Evolutionary conservation across 2,113 vertebrate species (phyloP), one percentile per base, ranked within the genome.

Genomic region (Chascanopsetta lugubris): DNA sequence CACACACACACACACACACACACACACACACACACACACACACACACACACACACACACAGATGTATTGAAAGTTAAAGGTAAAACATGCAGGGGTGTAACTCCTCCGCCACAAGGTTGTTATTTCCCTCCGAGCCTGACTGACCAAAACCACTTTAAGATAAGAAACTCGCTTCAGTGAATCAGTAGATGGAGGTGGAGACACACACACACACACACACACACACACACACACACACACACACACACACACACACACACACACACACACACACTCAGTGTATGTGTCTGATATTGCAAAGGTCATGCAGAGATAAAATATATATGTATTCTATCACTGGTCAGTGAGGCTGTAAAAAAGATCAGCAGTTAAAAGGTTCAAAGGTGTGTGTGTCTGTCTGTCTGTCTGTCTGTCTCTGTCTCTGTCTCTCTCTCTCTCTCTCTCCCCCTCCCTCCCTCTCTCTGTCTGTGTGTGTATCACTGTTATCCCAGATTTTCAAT

Each of bases 81-180:
- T 57, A 1, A 24, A 47, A 53, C n/a, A n/a, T n/a, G n/a, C n/a
- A n/a, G n/a, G n/a, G n/a, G n/a, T n/a, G n/a, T n/a, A n/a, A n/a
- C n/a, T n/a, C n/a, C 40, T n/a, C 62, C 40, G 36, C 45, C 43
- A 48, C 40, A 29, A 46, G 55, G 58, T 50, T 63, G 53, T 50
- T 46, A 56, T 69, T 73, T 56, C 18, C 64, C 24, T 51, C 47
- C 30, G 55, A 58, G 56, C 45, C 64, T 29, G 63, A 56, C 18
- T 51, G 73, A 69, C 64, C 69, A 70, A 70, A 73, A 61, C 50
- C 48, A 70, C 66, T 77, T 74, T 25, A n/a, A 66, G 79, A 74
- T 82, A 74, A 62, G 40, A 61, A 61, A 36, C 50, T 46, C 11
- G 20, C 36, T 53, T 69, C 63, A 69, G 36, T 77, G 63, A 45